These are phyloP conservation scores for Triplophysa rosa DNA, from an alignment of 2,113 vertebrate genomes.

Conservation along the genomic window DNA sequence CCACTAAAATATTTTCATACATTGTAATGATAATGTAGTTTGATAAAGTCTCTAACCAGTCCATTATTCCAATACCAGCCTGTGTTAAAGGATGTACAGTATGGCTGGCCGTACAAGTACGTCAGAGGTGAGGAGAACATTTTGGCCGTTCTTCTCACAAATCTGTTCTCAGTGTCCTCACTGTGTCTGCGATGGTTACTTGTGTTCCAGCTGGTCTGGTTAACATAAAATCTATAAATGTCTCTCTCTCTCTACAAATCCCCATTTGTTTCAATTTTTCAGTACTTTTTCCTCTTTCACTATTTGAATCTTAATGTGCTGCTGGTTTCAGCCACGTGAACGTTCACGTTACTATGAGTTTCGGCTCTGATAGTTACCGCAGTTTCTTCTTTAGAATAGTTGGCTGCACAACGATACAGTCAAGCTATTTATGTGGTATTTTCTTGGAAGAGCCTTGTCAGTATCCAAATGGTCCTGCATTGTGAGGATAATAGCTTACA, in stretches of 20 bases:
- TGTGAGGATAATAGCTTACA: neutral
- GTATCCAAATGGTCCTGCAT: neutral
- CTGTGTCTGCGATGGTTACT: neutral
- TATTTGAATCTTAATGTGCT: neutral
- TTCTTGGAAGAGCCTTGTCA: neutral
- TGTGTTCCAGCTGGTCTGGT: conserved; percentile 48
- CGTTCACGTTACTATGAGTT: neutral
- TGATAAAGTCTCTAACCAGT: conserved; percentile 8
- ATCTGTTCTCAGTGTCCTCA: neutral
- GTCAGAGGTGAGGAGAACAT: conserved; percentile 5
- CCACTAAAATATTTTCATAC: conserved; percentile 34
- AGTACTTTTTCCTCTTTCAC: neutral
- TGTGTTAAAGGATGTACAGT: conserved; percentile 18
- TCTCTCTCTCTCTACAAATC: neutral
- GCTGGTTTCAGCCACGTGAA: conserved; percentile 39
- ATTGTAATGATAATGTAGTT: conserved; percentile 3
- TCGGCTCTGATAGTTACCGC: conserved; percentile 6
- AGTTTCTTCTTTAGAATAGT: neutral
- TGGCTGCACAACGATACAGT: neutral
- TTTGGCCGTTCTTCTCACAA: neutral
- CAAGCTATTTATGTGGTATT: neutral
- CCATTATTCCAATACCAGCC: neutral
- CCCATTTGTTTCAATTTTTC: neutral
- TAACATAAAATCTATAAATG: neutral
- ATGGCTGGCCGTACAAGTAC: conserved; percentile 53